Percentiles rank a stretch among this genome's conserved stretches.
Conservation (phyloP, 2,797 vertebrate species). For the Coregonus suidteri region DNA sequence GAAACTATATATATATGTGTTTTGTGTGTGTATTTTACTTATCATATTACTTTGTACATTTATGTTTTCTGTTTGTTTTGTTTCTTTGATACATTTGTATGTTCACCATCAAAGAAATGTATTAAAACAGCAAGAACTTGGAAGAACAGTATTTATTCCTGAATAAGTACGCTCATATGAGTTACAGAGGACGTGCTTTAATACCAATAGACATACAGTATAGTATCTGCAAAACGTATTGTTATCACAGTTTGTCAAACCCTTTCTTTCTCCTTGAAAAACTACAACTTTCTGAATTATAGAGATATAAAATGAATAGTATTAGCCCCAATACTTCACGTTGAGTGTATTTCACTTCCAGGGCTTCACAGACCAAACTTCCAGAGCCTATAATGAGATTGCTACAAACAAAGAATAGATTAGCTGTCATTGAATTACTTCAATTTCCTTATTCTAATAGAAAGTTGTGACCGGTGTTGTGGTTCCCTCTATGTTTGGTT, state of each 20-base stretch:
- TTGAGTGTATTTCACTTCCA: conserved; percentile 57
- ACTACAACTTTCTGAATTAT: not conserved
- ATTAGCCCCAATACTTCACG: conserved; percentile 53
- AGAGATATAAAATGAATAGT: conserved; percentile 61
- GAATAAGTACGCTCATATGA: not conserved
- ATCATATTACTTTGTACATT: not conserved
- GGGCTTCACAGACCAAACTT: conserved; percentile 54
- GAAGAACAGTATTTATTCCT: not conserved
- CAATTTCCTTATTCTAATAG: conserved; percentile 80
- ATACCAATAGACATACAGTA: not conserved
- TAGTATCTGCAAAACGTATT: not conserved
- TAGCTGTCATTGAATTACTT: conserved; percentile 82
- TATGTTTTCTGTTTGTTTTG: conserved; percentile 5
- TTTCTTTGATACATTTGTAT: conserved; percentile 10
- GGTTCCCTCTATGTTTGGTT: conserved; percentile 72
- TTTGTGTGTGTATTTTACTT: not conserved
- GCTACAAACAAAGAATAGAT: conserved; percentile 79
- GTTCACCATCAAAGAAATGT: not conserved
- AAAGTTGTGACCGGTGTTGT: conserved; percentile 78
- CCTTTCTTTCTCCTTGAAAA: not conserved
- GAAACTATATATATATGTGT: too few species aligned
- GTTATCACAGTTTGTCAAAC: not conserved
- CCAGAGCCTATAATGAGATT: conserved; percentile 69
- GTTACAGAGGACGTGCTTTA: not conserved
- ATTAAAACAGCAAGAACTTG: not conserved